These are phyloP conservation scores for Polymixis lichenea DNA, from an alignment of 2,888 invertebrate genomes.

Conservation along the genomic window DNA sequence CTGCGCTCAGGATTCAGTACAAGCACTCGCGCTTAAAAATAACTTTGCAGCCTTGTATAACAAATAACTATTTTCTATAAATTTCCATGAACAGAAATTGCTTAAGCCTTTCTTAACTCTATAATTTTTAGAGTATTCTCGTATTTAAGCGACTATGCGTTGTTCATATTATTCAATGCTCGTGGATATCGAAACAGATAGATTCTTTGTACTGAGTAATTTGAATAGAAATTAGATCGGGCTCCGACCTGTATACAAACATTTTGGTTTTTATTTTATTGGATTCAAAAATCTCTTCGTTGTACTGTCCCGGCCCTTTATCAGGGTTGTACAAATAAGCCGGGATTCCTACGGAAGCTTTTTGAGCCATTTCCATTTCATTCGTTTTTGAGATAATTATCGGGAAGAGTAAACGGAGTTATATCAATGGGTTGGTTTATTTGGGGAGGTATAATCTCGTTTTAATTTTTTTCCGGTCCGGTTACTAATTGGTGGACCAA, in stretches of 20 bases:
- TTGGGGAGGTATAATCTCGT: neutral
- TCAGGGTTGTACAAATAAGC: conserved; percentile 29
- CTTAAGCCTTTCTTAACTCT: neutral
- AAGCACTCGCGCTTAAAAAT: too few relatives aligned
- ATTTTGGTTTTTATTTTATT: conserved; percentile 53
- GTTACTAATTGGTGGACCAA: neutral
- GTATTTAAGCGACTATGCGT: neutral
- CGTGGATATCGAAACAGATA: neutral
- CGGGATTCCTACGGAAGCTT: conserved; percentile 9
- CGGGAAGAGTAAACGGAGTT: conserved; percentile 5
- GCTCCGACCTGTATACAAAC: conserved; percentile 16
- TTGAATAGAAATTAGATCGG: conserved; percentile 49
- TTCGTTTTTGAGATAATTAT: conserved; percentile 18
- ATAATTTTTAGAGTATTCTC: neutral
- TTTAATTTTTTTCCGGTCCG: neutral
- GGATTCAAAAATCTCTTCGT: conserved; percentile 23
- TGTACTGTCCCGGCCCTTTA: conserved; percentile 9
- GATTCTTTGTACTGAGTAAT: conserved; percentile 33
- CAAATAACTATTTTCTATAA: neutral
- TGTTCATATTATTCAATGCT: conserved; percentile 4
- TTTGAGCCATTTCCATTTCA: neutral
- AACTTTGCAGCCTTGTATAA: too few relatives aligned
- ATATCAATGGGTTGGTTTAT: neutral
- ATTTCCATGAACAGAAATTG: neutral
- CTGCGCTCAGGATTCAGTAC: too few relatives aligned